Conservation (phyloP, 2,797 vertebrate species). For the Sciaenops ocellatus region DNA sequence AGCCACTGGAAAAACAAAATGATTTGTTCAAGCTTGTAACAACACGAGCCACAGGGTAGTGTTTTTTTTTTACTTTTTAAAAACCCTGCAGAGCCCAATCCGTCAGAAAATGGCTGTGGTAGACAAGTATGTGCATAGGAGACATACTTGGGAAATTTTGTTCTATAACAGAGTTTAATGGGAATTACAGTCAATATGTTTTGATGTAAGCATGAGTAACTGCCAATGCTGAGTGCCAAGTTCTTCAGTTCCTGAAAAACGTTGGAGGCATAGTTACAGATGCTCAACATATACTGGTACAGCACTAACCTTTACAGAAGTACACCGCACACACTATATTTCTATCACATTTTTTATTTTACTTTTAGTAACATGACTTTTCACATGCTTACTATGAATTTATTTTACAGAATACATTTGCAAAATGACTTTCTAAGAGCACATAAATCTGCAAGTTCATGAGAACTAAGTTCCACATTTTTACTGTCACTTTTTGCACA, state of each 20-base stretch:
- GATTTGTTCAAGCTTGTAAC: conserved; percentile 32
- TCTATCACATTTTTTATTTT: background rate
- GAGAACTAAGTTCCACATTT: conserved; percentile 42
- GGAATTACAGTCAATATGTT: background rate
- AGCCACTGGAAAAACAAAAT: background rate
- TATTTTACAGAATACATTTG: conserved; percentile 2
- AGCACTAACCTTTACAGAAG: background rate
- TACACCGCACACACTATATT: background rate
- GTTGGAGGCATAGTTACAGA: background rate
- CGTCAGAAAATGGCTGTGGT: background rate
- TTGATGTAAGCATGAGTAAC: conserved; percentile 9
- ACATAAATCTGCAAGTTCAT: conserved; percentile 5
- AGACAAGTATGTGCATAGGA: background rate
- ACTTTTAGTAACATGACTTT: background rate
- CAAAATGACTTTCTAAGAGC: background rate
- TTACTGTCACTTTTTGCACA: background rate
- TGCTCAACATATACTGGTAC: background rate
- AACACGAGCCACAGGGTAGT: conserved; percentile 18
- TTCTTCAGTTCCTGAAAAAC: background rate
- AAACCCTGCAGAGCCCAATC: background rate
- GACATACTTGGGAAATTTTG: conserved; percentile 13
- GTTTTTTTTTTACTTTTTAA: background rate
- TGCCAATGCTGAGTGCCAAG: background rate
- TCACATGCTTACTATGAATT: background rate
- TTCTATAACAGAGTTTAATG: background rate